phyloP scores from a whole-genome alignment of 2,888 invertebrate genomes.

The Tuberolachnus salignus region DNA sequence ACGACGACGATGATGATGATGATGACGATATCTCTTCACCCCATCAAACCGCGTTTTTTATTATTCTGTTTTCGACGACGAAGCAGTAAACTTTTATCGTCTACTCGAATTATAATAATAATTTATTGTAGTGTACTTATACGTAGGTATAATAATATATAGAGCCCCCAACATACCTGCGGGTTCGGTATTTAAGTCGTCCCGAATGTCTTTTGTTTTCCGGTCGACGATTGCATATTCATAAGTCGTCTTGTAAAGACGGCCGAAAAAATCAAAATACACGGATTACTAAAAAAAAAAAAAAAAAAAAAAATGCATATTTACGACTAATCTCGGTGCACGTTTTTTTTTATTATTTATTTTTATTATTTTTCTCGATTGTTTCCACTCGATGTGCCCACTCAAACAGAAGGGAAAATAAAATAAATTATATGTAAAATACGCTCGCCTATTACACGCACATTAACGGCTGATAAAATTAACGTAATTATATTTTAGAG shows the following conservation, averaged over 20 bases:
- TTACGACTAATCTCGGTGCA: slow-evolving; percentile 29
- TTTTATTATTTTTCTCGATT: slow-evolving; percentile 10
- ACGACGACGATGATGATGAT: too few species aligned
- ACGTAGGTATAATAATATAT: background rate
- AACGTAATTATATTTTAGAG: too few species aligned
- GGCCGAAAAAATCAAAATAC: slow-evolving; percentile 13
- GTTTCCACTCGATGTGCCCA: background rate
- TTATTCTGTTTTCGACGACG: slow-evolving; percentile 24
- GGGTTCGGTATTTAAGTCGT: slow-evolving; percentile 13
- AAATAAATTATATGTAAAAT: too few species aligned
- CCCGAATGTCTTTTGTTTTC: slow-evolving; percentile 19
- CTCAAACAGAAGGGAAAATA: too few species aligned
- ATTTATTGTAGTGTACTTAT: background rate
- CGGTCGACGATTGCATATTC: slow-evolving; percentile 41
- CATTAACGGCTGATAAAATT: too few species aligned
- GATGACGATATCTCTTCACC: slow-evolving; percentile 39
- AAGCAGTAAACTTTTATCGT: slow-evolving; percentile 34
- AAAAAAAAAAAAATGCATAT: background rate
- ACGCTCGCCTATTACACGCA: too few species aligned
- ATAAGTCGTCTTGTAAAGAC: slow-evolving; percentile 6
- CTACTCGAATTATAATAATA: background rate
- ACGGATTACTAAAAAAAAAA: slow-evolving; percentile 5
- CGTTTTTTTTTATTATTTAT: slow-evolving; percentile 35
- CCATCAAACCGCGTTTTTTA: slow-evolving; percentile 48
- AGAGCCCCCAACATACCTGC: background rate